Evolutionary conservation across 2,888 invertebrate species (phyloP), one percentile per base, ranked within the genome.

Genomic region (Aromia moschata): DNA sequence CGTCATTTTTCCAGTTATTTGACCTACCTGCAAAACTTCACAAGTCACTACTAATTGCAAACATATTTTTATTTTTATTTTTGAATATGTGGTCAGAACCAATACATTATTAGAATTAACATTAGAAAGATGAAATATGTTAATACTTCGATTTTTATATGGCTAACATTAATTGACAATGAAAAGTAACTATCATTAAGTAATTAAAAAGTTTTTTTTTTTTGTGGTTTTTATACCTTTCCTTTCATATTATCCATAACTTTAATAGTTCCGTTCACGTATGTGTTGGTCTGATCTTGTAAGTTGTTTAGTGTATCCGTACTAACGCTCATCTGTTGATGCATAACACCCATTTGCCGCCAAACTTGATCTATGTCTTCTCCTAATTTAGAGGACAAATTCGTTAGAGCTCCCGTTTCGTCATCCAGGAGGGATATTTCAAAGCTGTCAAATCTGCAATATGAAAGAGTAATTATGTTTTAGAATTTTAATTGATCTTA

Each of bases 271-370:
- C 89, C 91, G 76, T 92, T 94, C 9, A 93, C 90, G 75, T 93
- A 93, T 47, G 84, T 83, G 70, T 90, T 89, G 5, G 93, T 92
- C 77, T 90, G 91, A 70, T 87, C 86, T 82, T 91, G 88, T 33
- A 95, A 85, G 67, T 88, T 87, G 61, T 89, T 89, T n/a, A 95
- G 80, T 1, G 90, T 85, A 36, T 86, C 86, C 43, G 90, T 89
- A 74, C 89, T 93, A 59, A 88, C 87, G 20, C 87, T 88, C 74
- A 95, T 87, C 77, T 94, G 92, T 71, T 89, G 88, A 78, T 92
- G 89, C 92, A 95, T 92, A 56, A 92, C 89, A 64, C 93, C 93
- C 69, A 95, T 94, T 79, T 94, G 94, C 15, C 93, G 83, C 94
- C 94, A 94, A 11, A 95, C 93, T 77, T 92, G 91, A 65, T 89